Evolutionary conservation across 2,888 invertebrate genomes (phyloP), one percentile per base, ranked within the genome.

Genomic region (Caenorhabditis zanzibari): DNA sequence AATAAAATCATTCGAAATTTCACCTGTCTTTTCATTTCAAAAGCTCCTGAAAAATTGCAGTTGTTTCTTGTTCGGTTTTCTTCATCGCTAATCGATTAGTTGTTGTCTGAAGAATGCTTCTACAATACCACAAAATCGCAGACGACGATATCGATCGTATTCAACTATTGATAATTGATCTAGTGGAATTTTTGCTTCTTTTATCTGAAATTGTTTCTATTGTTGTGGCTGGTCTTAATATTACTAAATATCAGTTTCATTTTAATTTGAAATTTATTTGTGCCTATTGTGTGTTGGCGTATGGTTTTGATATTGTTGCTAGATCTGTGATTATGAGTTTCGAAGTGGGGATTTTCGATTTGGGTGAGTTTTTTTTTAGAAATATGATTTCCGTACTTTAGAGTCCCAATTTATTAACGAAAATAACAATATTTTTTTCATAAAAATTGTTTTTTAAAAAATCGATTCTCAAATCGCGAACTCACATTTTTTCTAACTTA

Each of bases 301-400:
- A 77, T 63, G 63, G 38, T 24, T 47, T 69, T 19, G 69, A 69
- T 56, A 69, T 77, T 16, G n/a, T 77, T 24, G 77, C 69, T 0
- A 49, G 77, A 44, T 26, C 38, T 12, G 16, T 61, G 0, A 54
- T 77, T 16, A 52, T 71, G 10, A 22, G 49, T 10, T 71, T 69
- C 16, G 77, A 77, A 63, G 41, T 63, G 0, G 63, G 63, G 14
- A 5, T 71, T 32, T 22, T 77, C 9, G 52, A 22, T 28, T 41
- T 69, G 35, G 64, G 41, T 66, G 19, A 28, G 28, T 47, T 19
- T n/a, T 10, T 38, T 22, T 22, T 19, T 16, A 5, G 35, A 58
- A 35, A n/a, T n/a, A n/a, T n/a, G n/a, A n/a, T n/a, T n/a, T n/a
- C n/a, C n/a, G n/a, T n/a, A n/a, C n/a, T n/a, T n/a, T n/a, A n/a